These are phyloP conservation scores for Cyclophora albipunctata DNA, from an alignment of 2,888 invertebrate genomes.

Conservation along the genomic window DNA sequence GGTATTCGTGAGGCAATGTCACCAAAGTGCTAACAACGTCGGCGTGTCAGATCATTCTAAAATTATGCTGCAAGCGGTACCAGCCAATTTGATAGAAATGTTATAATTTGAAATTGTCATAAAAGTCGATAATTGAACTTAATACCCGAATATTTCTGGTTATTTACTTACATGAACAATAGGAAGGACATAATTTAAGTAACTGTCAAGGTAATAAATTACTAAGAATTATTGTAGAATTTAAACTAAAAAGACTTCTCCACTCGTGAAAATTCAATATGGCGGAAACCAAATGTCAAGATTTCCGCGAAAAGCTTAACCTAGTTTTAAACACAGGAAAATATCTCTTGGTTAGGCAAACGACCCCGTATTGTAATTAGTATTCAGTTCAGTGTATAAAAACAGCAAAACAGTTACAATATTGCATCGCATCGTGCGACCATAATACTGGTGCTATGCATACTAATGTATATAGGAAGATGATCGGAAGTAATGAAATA, in stretches of 20 bases:
- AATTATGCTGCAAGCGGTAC: conserved; percentile 7
- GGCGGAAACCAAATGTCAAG: too few relatives aligned
- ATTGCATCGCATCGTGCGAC: conserved; percentile 25
- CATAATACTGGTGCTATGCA: conserved; percentile 18
- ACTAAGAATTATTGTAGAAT: too few relatives aligned
- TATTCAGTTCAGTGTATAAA: conserved; percentile 19
- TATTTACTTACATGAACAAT: too few relatives aligned
- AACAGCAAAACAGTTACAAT: conserved; percentile 23
- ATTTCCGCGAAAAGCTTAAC: too few relatives aligned
- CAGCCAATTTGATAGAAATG: conserved; percentile 7
- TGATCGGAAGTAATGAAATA: conserved; percentile 21
- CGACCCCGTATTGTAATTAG: conserved; percentile 6
- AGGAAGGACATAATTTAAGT: too few relatives aligned
- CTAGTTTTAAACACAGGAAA: neutral
- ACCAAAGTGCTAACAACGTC: conserved; percentile 14
- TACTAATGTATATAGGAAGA: conserved; percentile 30
- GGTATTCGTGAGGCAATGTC: conserved; percentile 6
- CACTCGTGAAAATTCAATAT: too few relatives aligned
- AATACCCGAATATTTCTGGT: conserved; percentile 8
- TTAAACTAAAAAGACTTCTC: too few relatives aligned
- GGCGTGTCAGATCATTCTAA: conserved; percentile 2
- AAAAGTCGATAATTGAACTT: too few relatives aligned
- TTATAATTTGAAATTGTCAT: conserved; percentile 7
- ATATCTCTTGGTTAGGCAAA: neutral
- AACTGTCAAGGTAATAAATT: too few relatives aligned